These are phyloP conservation scores for Heteronetta atricapilla DNA, from an alignment of 2,113 vertebrate species.

Conservation along the genomic window DNA sequence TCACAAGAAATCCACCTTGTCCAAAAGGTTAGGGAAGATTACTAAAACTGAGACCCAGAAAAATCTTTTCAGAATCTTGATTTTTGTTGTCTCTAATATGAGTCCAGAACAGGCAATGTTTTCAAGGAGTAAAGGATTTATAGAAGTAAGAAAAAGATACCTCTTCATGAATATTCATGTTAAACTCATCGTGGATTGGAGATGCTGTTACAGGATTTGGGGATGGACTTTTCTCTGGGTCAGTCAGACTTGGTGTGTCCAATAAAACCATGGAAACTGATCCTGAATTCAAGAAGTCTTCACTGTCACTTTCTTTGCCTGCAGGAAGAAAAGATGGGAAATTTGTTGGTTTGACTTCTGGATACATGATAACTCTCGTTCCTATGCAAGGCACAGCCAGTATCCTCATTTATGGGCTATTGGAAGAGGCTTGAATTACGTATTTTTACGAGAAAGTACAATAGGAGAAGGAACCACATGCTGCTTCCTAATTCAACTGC, in stretches of 20 bases:
- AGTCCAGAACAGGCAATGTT: background rate
- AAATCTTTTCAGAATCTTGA: background rate
- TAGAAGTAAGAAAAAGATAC: slow-evolving; percentile 21
- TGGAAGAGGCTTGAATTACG: background rate
- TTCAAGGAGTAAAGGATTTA: background rate
- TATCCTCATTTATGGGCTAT: accelerated
- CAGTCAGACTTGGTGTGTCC: slow-evolving; percentile 66
- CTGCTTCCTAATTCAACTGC: background rate
- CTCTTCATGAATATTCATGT: slow-evolving; percentile 63
- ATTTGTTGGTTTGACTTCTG: background rate
- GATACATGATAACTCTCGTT: background rate
- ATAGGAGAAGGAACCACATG: background rate
- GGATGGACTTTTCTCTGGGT: slow-evolving; percentile 77
- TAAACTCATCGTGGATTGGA: slow-evolving; percentile 64
- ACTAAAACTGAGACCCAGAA: background rate
- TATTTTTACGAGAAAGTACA: background rate
- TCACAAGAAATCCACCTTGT: background rate
- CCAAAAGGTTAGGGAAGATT: background rate
- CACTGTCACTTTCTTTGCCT: slow-evolving; percentile 83
- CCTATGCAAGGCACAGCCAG: background rate
- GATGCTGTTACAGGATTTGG: slow-evolving; percentile 59
- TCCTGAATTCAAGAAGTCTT: slow-evolving; percentile 79
- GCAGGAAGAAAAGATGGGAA: background rate
- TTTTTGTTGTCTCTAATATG: background rate
- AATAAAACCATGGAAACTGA: slow-evolving; percentile 64